Evolutionary conservation across 2,888 invertebrate genomes (phyloP).

Genomic region (Brachyptera putata): DNA sequence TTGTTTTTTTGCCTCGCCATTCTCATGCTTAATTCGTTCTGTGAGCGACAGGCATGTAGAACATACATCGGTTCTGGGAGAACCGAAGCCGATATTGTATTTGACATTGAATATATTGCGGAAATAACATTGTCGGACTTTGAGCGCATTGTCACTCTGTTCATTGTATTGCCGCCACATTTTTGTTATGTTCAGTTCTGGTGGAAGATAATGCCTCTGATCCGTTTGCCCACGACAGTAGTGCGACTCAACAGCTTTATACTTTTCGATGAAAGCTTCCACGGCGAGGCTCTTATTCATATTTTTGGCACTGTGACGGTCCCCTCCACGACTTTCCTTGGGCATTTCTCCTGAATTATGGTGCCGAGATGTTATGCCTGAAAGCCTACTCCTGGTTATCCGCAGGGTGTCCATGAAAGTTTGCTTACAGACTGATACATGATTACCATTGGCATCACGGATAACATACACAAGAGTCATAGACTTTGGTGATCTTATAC

Average conservation of each 20-base stretch:
- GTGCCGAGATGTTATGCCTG: background rate
- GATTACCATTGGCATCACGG: background rate
- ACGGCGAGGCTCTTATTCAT: background rate
- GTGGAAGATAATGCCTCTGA: constrained; percentile 26
- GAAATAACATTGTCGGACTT: background rate
- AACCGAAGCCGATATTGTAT: constrained; percentile 10
- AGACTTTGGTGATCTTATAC: background rate
- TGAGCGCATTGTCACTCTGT: constrained; percentile 12
- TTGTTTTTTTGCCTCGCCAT: constrained; percentile 19
- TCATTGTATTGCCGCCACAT: constrained; percentile 22
- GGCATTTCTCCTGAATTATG: background rate
- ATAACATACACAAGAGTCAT: background rate
- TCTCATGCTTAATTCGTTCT: constrained; percentile 21
- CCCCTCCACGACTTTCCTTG: background rate
- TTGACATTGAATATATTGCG: constrained; percentile 1
- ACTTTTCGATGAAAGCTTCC: background rate
- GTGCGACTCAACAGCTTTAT: background rate
- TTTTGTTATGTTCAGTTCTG: constrained; percentile 26
- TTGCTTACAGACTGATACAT: background rate
- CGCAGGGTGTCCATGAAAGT: background rate
- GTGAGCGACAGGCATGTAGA: constrained; percentile 28
- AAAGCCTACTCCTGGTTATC: background rate
- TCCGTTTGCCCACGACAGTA: constrained; percentile 26
- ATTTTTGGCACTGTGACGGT: background rate
- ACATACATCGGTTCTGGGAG: constrained; percentile 24